Evolutionary conservation across 2,113 vertebrate species (phyloP).

Genomic region (Protobothrops mucrosquamatus): DNA sequence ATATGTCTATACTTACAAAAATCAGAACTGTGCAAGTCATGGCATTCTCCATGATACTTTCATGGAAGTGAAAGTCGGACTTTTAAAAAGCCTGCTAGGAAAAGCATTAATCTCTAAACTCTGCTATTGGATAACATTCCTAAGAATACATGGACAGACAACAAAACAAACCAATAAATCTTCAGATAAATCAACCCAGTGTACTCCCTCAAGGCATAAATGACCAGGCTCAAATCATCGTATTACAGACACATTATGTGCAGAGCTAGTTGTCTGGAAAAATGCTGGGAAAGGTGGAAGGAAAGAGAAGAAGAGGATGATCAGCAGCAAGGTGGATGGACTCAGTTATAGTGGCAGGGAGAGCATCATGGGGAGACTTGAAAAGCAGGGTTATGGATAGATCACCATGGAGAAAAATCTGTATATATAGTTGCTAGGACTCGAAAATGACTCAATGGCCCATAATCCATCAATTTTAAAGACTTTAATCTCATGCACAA

Average conservation of each 20-base stretch:
- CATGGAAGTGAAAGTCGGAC: neutral
- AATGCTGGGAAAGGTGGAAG: neutral
- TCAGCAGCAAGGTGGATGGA: neutral
- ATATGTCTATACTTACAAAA: neutral
- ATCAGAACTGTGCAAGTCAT: neutral
- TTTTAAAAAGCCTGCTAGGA: neutral
- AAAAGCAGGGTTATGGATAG: neutral
- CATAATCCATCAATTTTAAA: neutral
- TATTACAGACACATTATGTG: neutral
- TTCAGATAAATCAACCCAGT: neutral
- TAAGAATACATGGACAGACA: neutral
- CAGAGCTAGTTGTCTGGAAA: neutral
- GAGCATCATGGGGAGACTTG: neutral
- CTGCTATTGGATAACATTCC: neutral
- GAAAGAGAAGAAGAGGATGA: neutral
- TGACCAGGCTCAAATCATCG: neutral
- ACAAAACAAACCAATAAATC: neutral
- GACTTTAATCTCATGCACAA: neutral
- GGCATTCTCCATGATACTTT: neutral
- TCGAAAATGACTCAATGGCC: neutral
- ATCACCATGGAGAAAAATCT: neutral
- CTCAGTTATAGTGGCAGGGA: neutral
- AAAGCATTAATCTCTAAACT: neutral
- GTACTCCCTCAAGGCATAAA: neutral
- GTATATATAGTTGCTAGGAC: neutral